Conservation (phyloP, 2,113 vertebrate genomes). For the Phylloscopus trochilus region DNA sequence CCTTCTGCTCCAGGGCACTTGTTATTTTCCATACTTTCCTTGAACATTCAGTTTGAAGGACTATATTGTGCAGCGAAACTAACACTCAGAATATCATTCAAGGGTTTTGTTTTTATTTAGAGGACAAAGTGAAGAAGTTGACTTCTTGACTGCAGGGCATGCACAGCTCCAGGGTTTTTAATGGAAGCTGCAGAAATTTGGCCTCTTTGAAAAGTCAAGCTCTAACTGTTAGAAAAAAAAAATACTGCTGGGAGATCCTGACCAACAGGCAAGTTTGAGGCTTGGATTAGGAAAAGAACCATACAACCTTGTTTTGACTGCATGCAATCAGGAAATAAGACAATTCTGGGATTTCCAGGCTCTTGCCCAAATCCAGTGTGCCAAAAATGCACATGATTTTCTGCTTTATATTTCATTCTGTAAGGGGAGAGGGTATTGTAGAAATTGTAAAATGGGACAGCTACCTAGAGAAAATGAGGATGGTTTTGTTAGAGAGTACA, state of each 20-base stretch:
- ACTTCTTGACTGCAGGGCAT: neutral
- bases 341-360: slow-evolving; percentile 10
- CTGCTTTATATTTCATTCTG: neutral
- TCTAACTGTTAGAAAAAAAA: neutral
- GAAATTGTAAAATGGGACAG: slow-evolving; percentile 9
- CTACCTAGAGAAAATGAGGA: slow-evolving; percentile 15
- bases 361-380: slow-evolving; percentile 21
- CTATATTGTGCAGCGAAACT: neutral
- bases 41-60: neutral
- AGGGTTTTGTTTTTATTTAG: neutral
- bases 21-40: neutral
- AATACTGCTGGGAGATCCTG: neutral
- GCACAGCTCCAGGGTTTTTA: neutral
- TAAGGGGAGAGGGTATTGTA: neutral
- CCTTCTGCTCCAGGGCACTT: neutral
- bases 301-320: slow-evolving; percentile 1
- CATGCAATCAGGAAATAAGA: slow-evolving; percentile 30
- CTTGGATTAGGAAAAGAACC: neutral
- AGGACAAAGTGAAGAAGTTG: slow-evolving; percentile 18
- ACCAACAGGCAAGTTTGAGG: neutral
- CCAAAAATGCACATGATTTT: neutral
- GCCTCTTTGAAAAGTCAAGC: neutral
- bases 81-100: neutral
- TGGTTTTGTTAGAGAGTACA: slow-evolving; percentile 42
- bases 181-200: neutral